A percentile compares a stretch with the other conserved stretches of the same genome.
Conservation (phyloP, 2,888 invertebrate species). For the Dysmachus trigonus region DNA sequence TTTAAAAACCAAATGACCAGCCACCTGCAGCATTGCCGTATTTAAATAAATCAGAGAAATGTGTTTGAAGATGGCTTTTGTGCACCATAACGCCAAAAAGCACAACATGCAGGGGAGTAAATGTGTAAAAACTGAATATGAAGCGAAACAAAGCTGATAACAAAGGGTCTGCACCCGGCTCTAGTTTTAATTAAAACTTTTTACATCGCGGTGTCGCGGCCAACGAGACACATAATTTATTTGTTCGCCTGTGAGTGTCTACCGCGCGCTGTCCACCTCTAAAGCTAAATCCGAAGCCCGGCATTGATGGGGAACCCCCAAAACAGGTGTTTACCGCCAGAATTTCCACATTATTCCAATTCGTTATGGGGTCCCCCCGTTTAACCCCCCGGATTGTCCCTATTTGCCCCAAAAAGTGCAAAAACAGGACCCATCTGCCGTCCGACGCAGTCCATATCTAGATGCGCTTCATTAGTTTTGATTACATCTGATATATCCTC, state of each 20-base stretch:
- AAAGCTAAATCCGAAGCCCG: background rate
- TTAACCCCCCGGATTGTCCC: background rate
- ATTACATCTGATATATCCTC: conserved; percentile 11
- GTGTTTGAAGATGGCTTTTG: conserved; percentile 1
- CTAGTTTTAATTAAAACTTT: conserved; percentile 35
- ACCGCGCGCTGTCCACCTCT: background rate
- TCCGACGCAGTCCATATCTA: background rate
- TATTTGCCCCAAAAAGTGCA: background rate
- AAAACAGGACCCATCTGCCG: background rate
- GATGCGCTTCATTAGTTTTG: conserved; percentile 34
- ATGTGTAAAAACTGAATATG: background rate
- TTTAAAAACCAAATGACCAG: conserved; percentile 14
- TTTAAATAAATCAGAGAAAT: conserved; percentile 21
- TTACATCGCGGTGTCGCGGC: background rate
- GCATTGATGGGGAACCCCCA: background rate
- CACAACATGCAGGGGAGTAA: background rate
- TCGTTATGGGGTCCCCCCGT: background rate
- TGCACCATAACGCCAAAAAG: background rate
- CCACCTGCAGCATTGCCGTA: background rate
- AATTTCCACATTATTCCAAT: background rate
- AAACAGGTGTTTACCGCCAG: conserved; percentile 22
- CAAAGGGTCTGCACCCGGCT: background rate
- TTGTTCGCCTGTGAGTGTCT: background rate
- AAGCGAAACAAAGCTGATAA: background rate
- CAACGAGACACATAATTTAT: background rate